Base-by-base conservation (phyloP, 1,140 invertebrate genomes). In the Himalopsyche phryganea region DNA sequence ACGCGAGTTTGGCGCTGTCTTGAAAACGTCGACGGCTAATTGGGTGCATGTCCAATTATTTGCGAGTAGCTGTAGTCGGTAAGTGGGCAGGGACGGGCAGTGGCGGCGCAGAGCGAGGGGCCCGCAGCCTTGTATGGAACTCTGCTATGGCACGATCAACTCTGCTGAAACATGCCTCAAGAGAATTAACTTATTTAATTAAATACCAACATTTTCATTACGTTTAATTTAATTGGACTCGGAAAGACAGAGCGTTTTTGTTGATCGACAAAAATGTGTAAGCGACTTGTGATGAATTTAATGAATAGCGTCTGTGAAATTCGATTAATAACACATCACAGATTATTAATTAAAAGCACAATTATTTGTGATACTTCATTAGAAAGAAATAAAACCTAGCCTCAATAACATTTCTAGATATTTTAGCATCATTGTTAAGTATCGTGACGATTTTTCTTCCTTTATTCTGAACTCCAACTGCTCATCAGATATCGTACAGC, bases 21-120 rank as follows among this genome's bases (percentile, higher is more conserved):
- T 19, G 56, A 17, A 23, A 42, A 11, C 48, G 45, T 45, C 36
- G 41, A 47, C 51, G 54, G 61, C 61, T 64, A 64, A 64, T 64
- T 64, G 61, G 61, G 61, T 64, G 61, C 61, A 64, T 64, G 61
- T 64, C 61, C 61, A 64, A 64, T 64, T 64, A 64, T 64, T 64
- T 60, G 58, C 54, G 50, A 58, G 61, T 55, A 56, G 60, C 55
- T 41, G 48, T 45, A 52, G 45, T 47, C 32, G 28, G 51, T 23
- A 18, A n/a, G 32, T 46, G 11, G 40, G 18, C 11, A 14, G 35
- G 41, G 1, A n/a, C 6, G 50, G 45, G 45, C 20, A 6, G 51
- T 4, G 38, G 38, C 38, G 38, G n/a, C 38, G 15, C 11, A 40
- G 15, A 13, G 11, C 3, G 38, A 40, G 38, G 38, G 38, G 15